A percentile compares a stretch with the other conserved stretches of the same genome.
These are phyloP conservation scores for Macrobrachium nipponense DNA, from an alignment of 1,140 invertebrate species.

Conservation along the genomic window DNA sequence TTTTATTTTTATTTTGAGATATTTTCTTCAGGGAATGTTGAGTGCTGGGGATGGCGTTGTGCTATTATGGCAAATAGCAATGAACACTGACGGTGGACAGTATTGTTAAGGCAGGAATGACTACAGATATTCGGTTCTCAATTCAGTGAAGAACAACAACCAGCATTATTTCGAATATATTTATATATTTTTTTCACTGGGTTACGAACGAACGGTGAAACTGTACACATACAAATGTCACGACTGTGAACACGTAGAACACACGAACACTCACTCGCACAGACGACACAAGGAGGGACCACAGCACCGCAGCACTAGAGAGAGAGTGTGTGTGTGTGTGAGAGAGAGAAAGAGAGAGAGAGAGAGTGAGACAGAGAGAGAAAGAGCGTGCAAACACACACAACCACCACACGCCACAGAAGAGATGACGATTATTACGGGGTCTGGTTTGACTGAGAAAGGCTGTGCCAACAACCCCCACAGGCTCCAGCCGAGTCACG, in stretches of 20 bases:
- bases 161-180: not conserved
- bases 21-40: not conserved
- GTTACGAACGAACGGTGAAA: not conserved
- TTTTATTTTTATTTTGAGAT: not conserved
- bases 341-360: too few relatives aligned
- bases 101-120: slow-evolving; percentile 53
- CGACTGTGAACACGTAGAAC: not conserved
- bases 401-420: too few relatives aligned
- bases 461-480: too few relatives aligned
- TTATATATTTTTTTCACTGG: not conserved
- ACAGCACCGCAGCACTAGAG: not conserved
- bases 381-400: too few relatives aligned
- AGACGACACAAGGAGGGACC: not conserved
- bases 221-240: too few relatives aligned
- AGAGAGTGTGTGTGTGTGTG: too few relatives aligned
- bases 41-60: not conserved
- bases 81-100: slow-evolving; percentile 52
- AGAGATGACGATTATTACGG: too few relatives aligned
- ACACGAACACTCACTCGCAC: not conserved
- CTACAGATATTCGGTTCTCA: not conserved
- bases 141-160: not conserved
- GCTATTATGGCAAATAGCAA: not conserved
- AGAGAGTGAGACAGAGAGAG: too few relatives aligned
- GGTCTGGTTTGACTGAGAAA: too few relatives aligned
- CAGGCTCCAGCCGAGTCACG: too few relatives aligned